Evolutionary conservation across 92 coral and sea anemone species (phyloP).

Genomic region (Blastomussa wellsi): DNA sequence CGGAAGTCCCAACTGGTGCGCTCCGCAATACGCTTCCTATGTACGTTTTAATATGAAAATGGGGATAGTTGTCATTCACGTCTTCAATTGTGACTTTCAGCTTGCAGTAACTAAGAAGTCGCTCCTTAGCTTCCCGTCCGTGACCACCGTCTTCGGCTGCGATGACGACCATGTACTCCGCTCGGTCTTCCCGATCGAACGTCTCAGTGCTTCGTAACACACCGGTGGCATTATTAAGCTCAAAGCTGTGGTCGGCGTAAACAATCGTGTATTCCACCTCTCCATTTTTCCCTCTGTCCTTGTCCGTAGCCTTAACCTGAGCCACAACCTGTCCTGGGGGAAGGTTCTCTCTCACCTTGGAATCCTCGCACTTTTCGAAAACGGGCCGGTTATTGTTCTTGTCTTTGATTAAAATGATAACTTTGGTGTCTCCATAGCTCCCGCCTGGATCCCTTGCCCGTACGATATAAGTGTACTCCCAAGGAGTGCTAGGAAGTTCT

Average conservation of each 20-base stretch:
- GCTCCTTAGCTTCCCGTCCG: conserved; percentile 32
- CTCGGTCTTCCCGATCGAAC: conserved; percentile 73
- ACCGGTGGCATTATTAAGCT: conserved; percentile 81
- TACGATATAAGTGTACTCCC: conserved; percentile 67
- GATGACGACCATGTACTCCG: conserved; percentile 50
- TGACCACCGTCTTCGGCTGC: conserved; percentile 85
- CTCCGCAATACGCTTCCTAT: conserved; percentile 59
- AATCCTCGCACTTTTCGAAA: conserved; percentile 60
- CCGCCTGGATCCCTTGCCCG: conserved; percentile 61
- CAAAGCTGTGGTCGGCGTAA: conserved; percentile 53
- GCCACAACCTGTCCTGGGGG: conserved; percentile 70
- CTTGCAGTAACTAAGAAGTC: conserved; percentile 65
- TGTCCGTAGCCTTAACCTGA: conserved; percentile 68
- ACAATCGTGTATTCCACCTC: conserved; percentile 77
- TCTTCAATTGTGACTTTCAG: conserved; percentile 62
- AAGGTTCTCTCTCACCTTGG: conserved; percentile 66
- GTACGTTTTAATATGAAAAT: conserved; percentile 58
- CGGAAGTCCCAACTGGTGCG: conserved; percentile 60
- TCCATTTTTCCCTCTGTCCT: conserved; percentile 62
- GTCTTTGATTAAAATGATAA: conserved; percentile 58
- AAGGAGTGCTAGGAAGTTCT: conserved; percentile 30
- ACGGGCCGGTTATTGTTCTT: conserved; percentile 59
- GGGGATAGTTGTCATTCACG: conserved; percentile 81
- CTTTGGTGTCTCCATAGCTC: conserved; percentile 29
- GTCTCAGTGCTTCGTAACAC: conserved; percentile 50